Conservation (phyloP, 2,797 vertebrate genomes). For the Danio albolineatus region DNA sequence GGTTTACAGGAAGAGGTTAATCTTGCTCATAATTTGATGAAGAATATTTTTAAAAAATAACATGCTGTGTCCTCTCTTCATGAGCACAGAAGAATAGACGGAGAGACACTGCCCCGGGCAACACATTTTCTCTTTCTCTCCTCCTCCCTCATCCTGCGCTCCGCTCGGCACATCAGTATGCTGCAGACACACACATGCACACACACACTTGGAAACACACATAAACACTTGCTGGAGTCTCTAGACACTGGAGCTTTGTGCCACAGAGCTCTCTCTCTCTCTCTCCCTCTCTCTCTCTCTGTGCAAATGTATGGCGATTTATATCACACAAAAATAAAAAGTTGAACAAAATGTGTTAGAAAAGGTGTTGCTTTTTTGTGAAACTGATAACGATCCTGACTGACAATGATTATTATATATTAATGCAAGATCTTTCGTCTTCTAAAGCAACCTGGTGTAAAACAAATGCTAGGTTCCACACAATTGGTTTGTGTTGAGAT, state of each 20-base stretch:
- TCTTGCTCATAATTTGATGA: constrained; percentile 72
- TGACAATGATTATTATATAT: too few relatives aligned
- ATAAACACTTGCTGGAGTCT: constrained; percentile 52
- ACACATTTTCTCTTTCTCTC: constrained; percentile 62
- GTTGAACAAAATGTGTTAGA: too few relatives aligned
- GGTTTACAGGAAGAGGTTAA: constrained; percentile 62
- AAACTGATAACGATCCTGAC: too few relatives aligned
- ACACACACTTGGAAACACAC: constrained; percentile 45
- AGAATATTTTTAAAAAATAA: constrained; percentile 71
- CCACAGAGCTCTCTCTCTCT: constrained; percentile 33
- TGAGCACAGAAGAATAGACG: constrained; percentile 67
- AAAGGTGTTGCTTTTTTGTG: too few relatives aligned
- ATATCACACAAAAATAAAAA: too few relatives aligned
- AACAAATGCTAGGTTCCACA: too few relatives aligned
- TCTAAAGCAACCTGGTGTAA: too few relatives aligned
- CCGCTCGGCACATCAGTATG: constrained; percentile 61
- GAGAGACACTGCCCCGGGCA: constrained; percentile 72
- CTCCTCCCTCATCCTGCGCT: constrained; percentile 63
- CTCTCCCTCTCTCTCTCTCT: constrained; percentile 17
- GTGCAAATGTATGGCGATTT: background rate
- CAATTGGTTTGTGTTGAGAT: too few relatives aligned
- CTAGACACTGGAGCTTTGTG: constrained; percentile 66
- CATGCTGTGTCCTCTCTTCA: constrained; percentile 62
- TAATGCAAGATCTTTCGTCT: too few relatives aligned
- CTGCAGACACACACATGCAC: constrained; percentile 53